Conservation (phyloP, 1,140 invertebrate species). For the Cotesia typhae region DNA sequence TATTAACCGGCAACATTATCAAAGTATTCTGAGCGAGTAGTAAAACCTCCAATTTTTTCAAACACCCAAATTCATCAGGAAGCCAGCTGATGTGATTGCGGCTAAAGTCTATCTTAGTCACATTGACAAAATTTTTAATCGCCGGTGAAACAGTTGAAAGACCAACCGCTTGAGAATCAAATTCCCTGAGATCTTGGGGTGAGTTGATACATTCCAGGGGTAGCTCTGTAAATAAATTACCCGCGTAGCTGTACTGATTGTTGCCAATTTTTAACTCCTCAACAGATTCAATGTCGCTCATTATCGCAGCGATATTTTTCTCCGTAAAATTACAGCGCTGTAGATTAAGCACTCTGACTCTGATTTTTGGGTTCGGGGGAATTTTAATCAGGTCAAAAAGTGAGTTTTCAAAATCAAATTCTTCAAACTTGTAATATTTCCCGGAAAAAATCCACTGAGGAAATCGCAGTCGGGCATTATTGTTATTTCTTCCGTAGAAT, state of each 20-base stretch:
- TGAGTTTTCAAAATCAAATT: conserved; percentile 42
- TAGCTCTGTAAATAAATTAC: conserved; percentile 13
- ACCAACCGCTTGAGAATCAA: conserved; percentile 35
- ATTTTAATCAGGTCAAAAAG: conserved; percentile 39
- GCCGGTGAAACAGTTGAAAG: conserved; percentile 34
- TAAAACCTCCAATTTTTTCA: conserved; percentile 44
- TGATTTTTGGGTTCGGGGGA: conserved; percentile 22
- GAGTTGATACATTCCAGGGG: conserved; percentile 40
- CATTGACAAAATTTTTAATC: conserved; percentile 43
- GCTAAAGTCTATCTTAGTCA: conserved; percentile 44
- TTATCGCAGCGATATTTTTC: conserved; percentile 16
- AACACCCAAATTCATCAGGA: conserved; percentile 46
- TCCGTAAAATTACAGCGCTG: conserved; percentile 40
- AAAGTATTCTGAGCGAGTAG: conserved; percentile 41
- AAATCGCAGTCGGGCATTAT: conserved; percentile 34
- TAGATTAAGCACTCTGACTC: conserved; percentile 45
- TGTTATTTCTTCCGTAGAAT: conserved; percentile 43
- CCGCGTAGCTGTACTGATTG: conserved; percentile 24
- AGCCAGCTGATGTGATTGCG: conserved; percentile 45
- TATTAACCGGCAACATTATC: conserved; percentile 41
- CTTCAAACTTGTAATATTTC: conserved; percentile 38
- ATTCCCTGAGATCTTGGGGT: conserved; percentile 34
- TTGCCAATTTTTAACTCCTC: conserved; percentile 29
- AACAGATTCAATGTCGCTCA: background rate
- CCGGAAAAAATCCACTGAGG: conserved; percentile 50